Evolutionary conservation across 2,797 vertebrate genomes (phyloP).

Genomic region (Mus caroli): DNA sequence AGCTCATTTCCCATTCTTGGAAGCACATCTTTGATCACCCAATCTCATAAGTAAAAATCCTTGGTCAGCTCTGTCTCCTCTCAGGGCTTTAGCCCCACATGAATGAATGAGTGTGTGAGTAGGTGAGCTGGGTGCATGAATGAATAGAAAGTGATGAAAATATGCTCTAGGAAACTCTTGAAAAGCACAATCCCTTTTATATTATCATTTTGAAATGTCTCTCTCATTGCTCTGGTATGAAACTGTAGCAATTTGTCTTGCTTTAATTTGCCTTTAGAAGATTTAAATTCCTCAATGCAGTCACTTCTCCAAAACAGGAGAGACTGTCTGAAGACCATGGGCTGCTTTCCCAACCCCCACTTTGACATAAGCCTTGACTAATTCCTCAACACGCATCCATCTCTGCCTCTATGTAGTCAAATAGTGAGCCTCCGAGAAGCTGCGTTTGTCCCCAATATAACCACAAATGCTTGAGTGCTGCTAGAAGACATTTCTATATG

Average conservation of each 20-base stretch:
- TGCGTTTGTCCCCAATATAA: neutral
- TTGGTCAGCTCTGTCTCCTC: neutral
- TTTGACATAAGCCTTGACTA: neutral
- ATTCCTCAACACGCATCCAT: neutral
- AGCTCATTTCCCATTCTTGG: neutral
- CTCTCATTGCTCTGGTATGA: slow-evolving; percentile 48
- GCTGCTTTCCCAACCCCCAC: neutral
- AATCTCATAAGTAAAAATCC: neutral
- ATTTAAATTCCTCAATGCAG: neutral
- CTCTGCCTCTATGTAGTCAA: neutral
- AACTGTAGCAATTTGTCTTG: neutral
- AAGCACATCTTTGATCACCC: neutral
- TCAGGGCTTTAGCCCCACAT: neutral
- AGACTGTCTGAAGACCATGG: neutral
- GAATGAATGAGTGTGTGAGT: neutral
- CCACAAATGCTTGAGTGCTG: neutral
- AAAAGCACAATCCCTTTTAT: slow-evolving; percentile 27
- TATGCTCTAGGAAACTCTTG: slow-evolving; percentile 16
- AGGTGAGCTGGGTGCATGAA: neutral
- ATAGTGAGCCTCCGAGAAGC: neutral
- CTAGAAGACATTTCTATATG: neutral
- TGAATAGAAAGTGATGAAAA: neutral
- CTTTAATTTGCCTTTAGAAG: neutral
- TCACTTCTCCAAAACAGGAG: slow-evolving; percentile 7
- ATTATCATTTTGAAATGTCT: slow-evolving; percentile 16